A percentile compares a stretch with the other conserved stretches of the same genome.
These are phyloP conservation scores for Aricia agestis DNA, from an alignment of 1,140 invertebrate species.

Conservation along the genomic window DNA sequence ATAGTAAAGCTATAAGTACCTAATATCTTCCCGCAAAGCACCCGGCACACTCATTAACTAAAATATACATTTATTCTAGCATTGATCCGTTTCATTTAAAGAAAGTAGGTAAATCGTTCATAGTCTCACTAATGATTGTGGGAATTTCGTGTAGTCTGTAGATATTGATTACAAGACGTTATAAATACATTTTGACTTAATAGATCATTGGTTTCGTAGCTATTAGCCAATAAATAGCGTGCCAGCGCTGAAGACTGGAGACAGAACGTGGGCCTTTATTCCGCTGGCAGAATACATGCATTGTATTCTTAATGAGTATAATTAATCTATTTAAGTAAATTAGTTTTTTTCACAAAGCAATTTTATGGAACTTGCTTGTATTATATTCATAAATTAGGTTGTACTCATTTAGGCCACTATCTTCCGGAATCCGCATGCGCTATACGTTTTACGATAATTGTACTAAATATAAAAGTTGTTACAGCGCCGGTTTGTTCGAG, in stretches of 20 bases:
- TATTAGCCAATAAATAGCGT: conserved; percentile 6
- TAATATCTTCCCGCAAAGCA: too few species aligned
- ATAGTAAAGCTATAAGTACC: too few species aligned
- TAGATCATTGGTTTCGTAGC: background rate
- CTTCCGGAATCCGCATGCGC: conserved; percentile 33
- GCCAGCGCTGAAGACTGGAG: background rate
- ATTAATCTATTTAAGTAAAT: background rate
- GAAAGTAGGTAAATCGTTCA: too few species aligned
- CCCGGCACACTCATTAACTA: too few species aligned
- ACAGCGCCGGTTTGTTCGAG: conserved; percentile 38
- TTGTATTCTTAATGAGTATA: conserved; percentile 2
- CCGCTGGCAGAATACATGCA: conserved; percentile 9
- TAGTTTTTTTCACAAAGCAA: background rate
- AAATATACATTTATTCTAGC: too few species aligned
- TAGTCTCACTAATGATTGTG: too few species aligned
- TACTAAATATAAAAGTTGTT: conserved; percentile 43
- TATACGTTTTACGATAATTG: conserved; percentile 37
- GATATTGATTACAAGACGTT: conserved; percentile 6
- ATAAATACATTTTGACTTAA: conserved; percentile 4
- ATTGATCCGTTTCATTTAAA: too few species aligned
- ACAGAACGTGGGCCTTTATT: conserved; percentile 5
- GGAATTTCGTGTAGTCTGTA: too few species aligned
- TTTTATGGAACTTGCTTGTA: background rate
- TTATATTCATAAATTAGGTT: background rate
- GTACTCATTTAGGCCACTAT: background rate